Base-by-base conservation (phyloP, 2,888 invertebrate genomes). In the Stramonita haemastoma region DNA sequence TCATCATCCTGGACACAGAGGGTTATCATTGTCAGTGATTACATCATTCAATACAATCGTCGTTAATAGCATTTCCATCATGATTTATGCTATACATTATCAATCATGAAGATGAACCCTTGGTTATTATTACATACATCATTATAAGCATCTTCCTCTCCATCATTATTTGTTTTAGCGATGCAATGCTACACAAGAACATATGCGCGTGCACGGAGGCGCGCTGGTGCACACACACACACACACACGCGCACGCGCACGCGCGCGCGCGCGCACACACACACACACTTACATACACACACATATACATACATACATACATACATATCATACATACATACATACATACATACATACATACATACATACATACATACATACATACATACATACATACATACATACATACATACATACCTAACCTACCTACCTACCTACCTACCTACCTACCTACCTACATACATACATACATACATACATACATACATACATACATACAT, bases 261-360 rank as follows among this genome's bases (percentile, higher is more conserved):
- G n/a, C n/a, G n/a, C 17, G 6, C 17, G 6, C 73, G 26, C 73
- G 26, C 73, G 26, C 73, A 73, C 73, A 73, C 73, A 73, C 73
- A 73, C 73, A 73, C 73, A 84, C 46, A 84, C 83, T 46, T 26
- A 84, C 46, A 56, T 26, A 46, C 36, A 46, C 26, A 79, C 32
- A 79, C 32, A 79, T n/a, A 79, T 32, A 79, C 32, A 79, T 19
- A 79, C 32, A 79, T 19, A 79, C 32, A 79, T 32, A 32, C 29
- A 79, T 32, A 79, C 32, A 79, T 32, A 8, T 32, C 32, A 79
- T 32, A 79, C 32, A 32, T 5, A 79, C 29, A 46, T 8, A 84
- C 46, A 84, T 6, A 84, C 46, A 84, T n/a, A 84, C 83, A 84
- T n/a, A 84, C 36, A 84, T n/a, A 84, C 46, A 84, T n/a, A 46